A percentile compares a stretch with the other conserved stretches of the same genome.
These are phyloP conservation scores for Hyperoodon ampullatus DNA, from an alignment of 2,113 vertebrate genomes.

Conservation along the genomic window DNA sequence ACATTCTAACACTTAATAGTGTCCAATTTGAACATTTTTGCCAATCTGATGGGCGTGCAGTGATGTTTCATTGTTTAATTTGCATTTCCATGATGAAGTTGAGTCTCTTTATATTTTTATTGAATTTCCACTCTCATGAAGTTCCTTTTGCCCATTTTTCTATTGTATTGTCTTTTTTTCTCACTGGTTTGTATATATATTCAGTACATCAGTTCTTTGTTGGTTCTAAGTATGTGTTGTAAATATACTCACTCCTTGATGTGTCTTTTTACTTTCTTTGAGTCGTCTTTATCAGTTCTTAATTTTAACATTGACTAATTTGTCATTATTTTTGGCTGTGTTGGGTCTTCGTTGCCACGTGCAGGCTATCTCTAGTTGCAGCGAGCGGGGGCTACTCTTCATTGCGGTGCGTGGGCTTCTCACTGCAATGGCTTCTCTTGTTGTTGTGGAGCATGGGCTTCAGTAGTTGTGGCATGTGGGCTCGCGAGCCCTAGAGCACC, in stretches of 20 bases:
- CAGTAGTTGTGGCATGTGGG: too few species aligned
- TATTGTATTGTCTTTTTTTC: neutral
- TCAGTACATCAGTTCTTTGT: neutral
- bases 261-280: neutral
- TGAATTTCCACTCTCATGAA: neutral
- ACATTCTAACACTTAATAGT: too few species aligned
- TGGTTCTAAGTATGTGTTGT: neutral
- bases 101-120: neutral
- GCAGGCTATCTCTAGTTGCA: too few species aligned
- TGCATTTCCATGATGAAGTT: neutral
- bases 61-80: neutral
- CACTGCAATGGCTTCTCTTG: too few species aligned
- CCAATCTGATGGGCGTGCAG: neutral
- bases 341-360: neutral
- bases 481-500: too few species aligned
- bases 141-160: neutral
- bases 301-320: neutral
- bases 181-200: too few species aligned
- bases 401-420: too few species aligned
- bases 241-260: too few species aligned
- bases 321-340: neutral
- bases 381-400: too few species aligned
- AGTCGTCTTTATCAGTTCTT: neutral
- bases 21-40: neutral
- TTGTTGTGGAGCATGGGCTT: too few species aligned